Base-by-base conservation (phyloP, 2,888 invertebrate genomes). In the Acleris holmiana region DNA sequence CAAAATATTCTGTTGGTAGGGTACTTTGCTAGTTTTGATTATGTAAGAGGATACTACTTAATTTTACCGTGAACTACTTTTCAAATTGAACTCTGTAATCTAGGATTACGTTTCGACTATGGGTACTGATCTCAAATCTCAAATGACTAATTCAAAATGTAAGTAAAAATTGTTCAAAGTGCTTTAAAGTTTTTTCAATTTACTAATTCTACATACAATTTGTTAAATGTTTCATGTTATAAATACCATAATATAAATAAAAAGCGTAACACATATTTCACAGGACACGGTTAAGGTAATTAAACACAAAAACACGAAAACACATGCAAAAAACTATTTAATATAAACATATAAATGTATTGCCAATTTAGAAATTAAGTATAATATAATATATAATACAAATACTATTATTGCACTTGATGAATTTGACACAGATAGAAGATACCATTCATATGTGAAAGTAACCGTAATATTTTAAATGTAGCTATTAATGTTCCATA, bases 261-360 rank as follows among this genome's bases (percentile, higher is more conserved):
- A 85, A 94, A 94, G 94, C 93, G 88, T 88, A 94, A 93, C 93
- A 93, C 90, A 91, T 88, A 78, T 80, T 78, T 91, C 93, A 93
- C 94, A 94, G 94, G 94, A 93, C 94, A 94, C 93, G 93, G 91
- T 84, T 79, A 74, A 79, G 76, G 80, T 81, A 80, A 76, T 72
- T 70, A 75, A 73, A 80, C 67, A 73, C 64, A 68, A 73, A 62
- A 72, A 68, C 76, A 78, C 77, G 84, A 84, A 75, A 81, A 81
- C 79, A 77, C 77, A 80, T 71, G 68, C 66, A 70, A 69, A 67
- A 59, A 62, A 77, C 75, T 70, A 60, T 67, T 73, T 73, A 65
- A 66, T 71, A 57, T 67, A 65, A 69, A 71, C 59, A 69, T 65
- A 69, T 60, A 70, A 69, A 66, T 66, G 65, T 64, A 64, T 62